Evolutionary conservation across 2,113 vertebrate genomes (phyloP), one percentile per base, ranked within the genome.

Genomic region (Alces alces): DNA sequence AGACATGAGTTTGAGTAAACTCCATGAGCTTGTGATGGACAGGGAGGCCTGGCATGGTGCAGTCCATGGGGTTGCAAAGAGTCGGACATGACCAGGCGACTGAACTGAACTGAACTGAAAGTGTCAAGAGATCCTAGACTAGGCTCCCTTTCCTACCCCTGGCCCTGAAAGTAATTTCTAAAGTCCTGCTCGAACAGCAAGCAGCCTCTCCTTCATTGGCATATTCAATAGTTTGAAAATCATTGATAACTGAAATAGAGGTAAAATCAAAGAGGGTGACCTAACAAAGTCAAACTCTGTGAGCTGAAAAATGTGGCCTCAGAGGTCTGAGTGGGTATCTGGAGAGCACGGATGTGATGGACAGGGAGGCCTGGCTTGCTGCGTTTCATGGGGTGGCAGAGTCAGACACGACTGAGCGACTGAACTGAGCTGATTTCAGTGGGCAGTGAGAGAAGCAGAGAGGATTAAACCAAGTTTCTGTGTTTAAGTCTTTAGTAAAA

Each of bases 391-490:
- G 43, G 43, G 43, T 43, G 43, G 43, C 43, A 43, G 43, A 43
- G 43, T 43, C 43, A 43, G 43, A 43, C 43, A 43, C 43, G 43
- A 43, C 43, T 43, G 43, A 43, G 43, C 43, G 43, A 43, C 43
- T 43, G 43, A 6, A 43, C 43, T 43, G 43, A 43, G 6, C 43
- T 43, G 43, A 43, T 54, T 88, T 76, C 47, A 64, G 19, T 10
- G 45, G 30, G 47, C 60, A 21, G 47, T 88, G 64, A 87, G 33
- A 86, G 27, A 87, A 70, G 23, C 55, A 78, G 76, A 92, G 66
- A 76, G 39, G 66, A 91, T 96, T 91, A 90, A 78, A 39, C 28
- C 13, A 73, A 36, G 36, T 95, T 91, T 88, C 86, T 79, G 58
- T 64, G 79, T 39, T n/a, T 55, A 89, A 79, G 79, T 94, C 54